Base-by-base conservation (phyloP, 1,140 invertebrate species). In the Scaptomyza hsui region DNA sequence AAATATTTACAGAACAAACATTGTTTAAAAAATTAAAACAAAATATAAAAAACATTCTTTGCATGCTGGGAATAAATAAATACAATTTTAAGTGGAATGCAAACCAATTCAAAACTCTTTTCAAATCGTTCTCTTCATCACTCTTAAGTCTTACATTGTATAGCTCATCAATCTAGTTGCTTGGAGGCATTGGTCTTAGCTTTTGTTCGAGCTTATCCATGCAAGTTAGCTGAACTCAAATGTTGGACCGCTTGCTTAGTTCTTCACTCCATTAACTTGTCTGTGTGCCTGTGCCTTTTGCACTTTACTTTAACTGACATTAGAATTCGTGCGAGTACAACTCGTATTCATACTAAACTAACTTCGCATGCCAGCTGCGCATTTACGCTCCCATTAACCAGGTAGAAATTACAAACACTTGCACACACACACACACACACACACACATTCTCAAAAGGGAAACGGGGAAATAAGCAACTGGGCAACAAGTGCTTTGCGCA, bases 341-440 rank as follows among this genome's bases (percentile, higher is more conserved):
- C 37, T 59, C 45, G 56, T 55, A 55, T 69, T 32, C 35, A 26
- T 64, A 83, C 72, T 70, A 71, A 61, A 83, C 72, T 70, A 75
- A 74, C 82, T 81, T 86, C 73, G 67, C 82, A 85, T 77, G 82
- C 81, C 77, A 86, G 81, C 70, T 85, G 81, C 73, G 81, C 81
- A 85, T 86, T 85, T 85, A 85, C 81, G 81, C 81, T 85, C 81
- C 81, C 81, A 85, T 85, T 85, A 85, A 77, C 81, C 78, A 78
- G 64, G 60, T 70, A 73, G 74, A 81, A 85, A 81, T 64, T 81
- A 74, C 60, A 67, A 35, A 75, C 55, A 72, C 39, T 57, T 15
- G 67, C 18, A 75, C 48, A 75, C 42, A 62, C n/a, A n/a, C n/a
- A n/a, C n/a, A n/a, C n/a, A n/a, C n/a, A n/a, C n/a, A n/a, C n/a